phyloP scores from a whole-genome alignment of 2,888 invertebrate genomes.

The Clanis bilineata region DNA sequence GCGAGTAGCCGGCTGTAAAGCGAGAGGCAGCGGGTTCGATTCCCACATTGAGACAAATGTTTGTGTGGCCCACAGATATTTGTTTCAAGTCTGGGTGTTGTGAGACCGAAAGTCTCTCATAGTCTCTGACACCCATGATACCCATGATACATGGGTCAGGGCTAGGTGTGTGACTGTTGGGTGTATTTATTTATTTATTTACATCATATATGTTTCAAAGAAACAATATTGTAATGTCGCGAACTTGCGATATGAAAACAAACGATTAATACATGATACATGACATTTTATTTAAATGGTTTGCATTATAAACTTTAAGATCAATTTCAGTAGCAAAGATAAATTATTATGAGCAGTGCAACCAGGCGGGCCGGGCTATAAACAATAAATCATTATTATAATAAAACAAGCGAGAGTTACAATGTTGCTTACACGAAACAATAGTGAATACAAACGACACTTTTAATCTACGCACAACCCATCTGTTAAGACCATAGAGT shows the following conservation, averaged over 20 bases:
- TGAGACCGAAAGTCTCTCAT: no score
- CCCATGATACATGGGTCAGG: no score
- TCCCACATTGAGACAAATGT: no score
- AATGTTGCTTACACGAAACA: constrained; percentile 15
- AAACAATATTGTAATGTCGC: neutral
- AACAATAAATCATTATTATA: constrained; percentile 20
- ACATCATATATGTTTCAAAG: neutral
- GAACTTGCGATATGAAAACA: neutral
- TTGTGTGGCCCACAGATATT: no score
- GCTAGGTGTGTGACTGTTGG: no score
- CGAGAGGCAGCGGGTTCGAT: no score
- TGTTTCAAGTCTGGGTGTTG: no score
- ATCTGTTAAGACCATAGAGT: neutral
- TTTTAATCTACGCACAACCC: constrained; percentile 45
- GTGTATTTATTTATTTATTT: neutral
- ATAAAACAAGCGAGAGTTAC: constrained; percentile 15
- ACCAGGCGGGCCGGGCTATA: constrained; percentile 12
- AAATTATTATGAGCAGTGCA: constrained; percentile 14
- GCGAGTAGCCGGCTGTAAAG: no score
- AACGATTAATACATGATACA: neutral
- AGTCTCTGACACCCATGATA: no score
- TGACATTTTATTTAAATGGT: constrained; percentile 10
- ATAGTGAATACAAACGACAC: constrained; percentile 49
- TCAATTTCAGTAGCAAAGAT: constrained; percentile 15
- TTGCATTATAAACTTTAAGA: neutral